Evolutionary conservation across 1,140 invertebrate species (phyloP), one percentile per base, ranked within the genome.

Genomic region (Lordiphosa clarofinis): DNA sequence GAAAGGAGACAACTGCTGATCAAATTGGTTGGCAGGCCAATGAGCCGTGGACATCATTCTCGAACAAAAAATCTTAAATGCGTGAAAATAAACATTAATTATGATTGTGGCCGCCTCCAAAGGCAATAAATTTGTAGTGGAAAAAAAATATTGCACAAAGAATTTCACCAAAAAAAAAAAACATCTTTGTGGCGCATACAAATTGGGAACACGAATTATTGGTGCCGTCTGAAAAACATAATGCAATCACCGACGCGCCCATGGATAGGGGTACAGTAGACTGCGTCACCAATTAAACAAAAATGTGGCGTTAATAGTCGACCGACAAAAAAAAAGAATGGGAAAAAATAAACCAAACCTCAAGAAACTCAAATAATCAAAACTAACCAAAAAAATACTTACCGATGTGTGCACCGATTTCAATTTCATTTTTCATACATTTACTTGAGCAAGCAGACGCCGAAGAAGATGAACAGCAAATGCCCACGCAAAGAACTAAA

Each of bases 221-320:
- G 78, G 78, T 82, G 78, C 78, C 78, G 78, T 82, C 78, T 82
- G 78, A 82, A 82, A 82, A 82, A 68, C 43, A 31, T 63, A 38
- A 24, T 52, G 50, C 56, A 60, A 76, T 31, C 28, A 31, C 28
- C 28, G 28, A 31, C 28, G 28, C 28, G 28, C 28, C 28, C 28
- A 31, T 31, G 28, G 7, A 31, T 8, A 31, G 28, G 19, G 31
- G 48, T 33, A 36, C 33, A 31, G 38, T 12, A 47, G 56, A 71
- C 69, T 82, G 78, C 78, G 78, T 82, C 76, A 82, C 70, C 76
- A 82, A 82, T 82, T 82, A 82, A 84, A 72, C 54, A 72, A 82
- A 82, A 82, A 82, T 82, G 67, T 81, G 54, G 72, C 76, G 72
- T 82, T 82, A 81, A 81, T 60, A 60, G 71, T 52, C 19, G 46